Evolutionary conservation across 2,888 invertebrate species (phyloP).

Genomic region (Scelioninae gen. 1): DNA sequence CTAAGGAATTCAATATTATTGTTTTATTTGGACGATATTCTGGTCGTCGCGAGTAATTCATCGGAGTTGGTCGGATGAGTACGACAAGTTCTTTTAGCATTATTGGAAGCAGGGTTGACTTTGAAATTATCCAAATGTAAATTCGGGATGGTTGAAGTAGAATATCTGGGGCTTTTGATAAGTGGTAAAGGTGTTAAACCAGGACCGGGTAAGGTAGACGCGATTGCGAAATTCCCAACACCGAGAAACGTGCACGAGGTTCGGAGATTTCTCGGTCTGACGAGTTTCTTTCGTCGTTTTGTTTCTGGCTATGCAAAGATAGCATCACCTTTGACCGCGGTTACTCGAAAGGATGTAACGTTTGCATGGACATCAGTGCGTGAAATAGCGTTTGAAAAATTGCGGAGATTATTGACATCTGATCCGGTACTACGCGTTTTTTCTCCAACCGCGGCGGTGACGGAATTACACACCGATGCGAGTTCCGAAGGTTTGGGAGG

Average conservation of each 20-base stretch:
- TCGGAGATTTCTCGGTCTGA: constrained; percentile 5
- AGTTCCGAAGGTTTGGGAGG: background rate
- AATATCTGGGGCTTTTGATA: background rate
- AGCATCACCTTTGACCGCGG: background rate
- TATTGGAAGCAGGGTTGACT: constrained; percentile 28
- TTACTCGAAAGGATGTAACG: background rate
- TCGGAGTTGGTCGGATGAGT: too few relatives aligned
- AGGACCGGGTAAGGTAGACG: constrained; percentile 9
- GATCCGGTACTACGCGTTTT: background rate
- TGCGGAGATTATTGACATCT: background rate
- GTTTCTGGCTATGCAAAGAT: background rate
- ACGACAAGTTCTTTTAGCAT: too few relatives aligned
- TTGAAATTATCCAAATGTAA: constrained; percentile 27
- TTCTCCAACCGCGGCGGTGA: background rate
- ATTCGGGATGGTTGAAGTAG: constrained; percentile 12
- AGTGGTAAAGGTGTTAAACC: background rate
- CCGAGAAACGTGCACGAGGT: constrained; percentile 24
- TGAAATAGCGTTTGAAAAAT: background rate
- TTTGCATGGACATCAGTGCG: background rate
- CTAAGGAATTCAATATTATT: constrained; percentile 38
- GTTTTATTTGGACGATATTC: constrained; percentile 52
- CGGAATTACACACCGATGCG: too few relatives aligned
- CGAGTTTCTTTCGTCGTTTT: constrained; percentile 28
- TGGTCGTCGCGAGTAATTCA: background rate
- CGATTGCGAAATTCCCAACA: constrained; percentile 19